Evolutionary conservation across 2,113 vertebrate species (phyloP).

Genomic region (Mesoclemmys tuberculata): DNA sequence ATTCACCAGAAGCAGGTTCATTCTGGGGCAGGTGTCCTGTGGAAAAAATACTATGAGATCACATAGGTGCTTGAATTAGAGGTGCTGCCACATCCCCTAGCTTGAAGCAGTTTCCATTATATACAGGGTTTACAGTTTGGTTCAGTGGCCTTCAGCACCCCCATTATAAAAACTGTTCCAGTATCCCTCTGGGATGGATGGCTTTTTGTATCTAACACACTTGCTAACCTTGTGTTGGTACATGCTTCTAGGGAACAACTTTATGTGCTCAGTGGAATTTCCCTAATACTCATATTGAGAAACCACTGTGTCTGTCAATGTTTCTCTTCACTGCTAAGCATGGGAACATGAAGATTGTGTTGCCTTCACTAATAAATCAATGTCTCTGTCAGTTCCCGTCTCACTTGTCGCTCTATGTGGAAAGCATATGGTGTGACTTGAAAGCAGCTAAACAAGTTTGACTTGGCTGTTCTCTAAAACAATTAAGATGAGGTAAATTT

Average conservation of each 20-base stretch:
- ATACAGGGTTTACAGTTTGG: neutral
- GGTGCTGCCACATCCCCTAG: too few species aligned
- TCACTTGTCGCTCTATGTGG: neutral
- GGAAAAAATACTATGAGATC: neutral
- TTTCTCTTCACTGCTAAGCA: slow-evolving; percentile 36
- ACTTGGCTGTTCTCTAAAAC: neutral
- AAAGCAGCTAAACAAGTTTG: neutral
- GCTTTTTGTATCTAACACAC: slow-evolving; percentile 1
- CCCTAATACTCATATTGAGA: slow-evolving; percentile 3
- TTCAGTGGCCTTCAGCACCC: neutral
- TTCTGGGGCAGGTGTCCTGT: neutral
- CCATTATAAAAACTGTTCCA: neutral
- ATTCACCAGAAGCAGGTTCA: too few species aligned
- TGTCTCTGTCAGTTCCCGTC: neutral
- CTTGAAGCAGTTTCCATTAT: too few species aligned
- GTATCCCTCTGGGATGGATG: neutral
- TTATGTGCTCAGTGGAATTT: neutral
- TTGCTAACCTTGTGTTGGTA: neutral
- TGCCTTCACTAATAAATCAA: slow-evolving; percentile 58
- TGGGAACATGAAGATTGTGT: neutral
- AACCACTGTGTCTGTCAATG: slow-evolving; percentile 1
- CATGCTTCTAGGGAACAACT: neutral
- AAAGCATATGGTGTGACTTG: neutral
- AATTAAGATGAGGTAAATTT: neutral
- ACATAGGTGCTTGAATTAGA: too few species aligned